phyloP scores from a whole-genome alignment of 2,113 vertebrate species.

The Excalfactoria chinensis region DNA sequence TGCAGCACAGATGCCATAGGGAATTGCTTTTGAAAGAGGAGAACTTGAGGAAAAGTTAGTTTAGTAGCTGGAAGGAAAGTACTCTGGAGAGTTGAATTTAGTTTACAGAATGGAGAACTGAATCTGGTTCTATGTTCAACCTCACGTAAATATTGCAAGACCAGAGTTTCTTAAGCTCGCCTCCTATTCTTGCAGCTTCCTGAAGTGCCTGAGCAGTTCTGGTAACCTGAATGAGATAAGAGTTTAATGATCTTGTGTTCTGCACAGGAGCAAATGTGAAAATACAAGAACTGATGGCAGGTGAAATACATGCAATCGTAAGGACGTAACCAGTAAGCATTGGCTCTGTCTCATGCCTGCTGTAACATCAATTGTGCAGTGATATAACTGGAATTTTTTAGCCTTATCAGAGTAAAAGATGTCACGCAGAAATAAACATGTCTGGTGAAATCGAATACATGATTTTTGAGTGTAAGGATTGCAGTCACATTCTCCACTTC shows the following conservation, averaged over 20 bases:
- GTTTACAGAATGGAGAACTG: background rate
- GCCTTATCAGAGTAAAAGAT: background rate
- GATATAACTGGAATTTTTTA: background rate
- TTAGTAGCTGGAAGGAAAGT: background rate
- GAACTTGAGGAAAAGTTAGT: conserved; percentile 13
- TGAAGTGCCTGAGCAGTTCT: background rate
- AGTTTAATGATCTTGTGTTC: background rate
- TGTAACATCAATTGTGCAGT: background rate
- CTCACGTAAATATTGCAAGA: background rate
- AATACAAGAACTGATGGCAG: background rate
- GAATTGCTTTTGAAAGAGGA: conserved; percentile 10
- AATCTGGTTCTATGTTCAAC: background rate
- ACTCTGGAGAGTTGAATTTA: background rate
- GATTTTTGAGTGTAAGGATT: background rate
- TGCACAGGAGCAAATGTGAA: background rate
- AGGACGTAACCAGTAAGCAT: accelerated
- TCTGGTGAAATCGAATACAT: background rate
- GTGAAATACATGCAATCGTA: background rate
- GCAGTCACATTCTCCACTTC: background rate
- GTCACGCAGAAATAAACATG: accelerated
- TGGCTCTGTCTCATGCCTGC: background rate
- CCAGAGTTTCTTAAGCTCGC: background rate
- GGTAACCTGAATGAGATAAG: background rate
- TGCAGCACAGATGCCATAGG: conserved; percentile 1
- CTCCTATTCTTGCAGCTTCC: background rate